Evolutionary conservation across 2,888 invertebrate genomes (phyloP).

Genomic region (Troides aeacus): DNA sequence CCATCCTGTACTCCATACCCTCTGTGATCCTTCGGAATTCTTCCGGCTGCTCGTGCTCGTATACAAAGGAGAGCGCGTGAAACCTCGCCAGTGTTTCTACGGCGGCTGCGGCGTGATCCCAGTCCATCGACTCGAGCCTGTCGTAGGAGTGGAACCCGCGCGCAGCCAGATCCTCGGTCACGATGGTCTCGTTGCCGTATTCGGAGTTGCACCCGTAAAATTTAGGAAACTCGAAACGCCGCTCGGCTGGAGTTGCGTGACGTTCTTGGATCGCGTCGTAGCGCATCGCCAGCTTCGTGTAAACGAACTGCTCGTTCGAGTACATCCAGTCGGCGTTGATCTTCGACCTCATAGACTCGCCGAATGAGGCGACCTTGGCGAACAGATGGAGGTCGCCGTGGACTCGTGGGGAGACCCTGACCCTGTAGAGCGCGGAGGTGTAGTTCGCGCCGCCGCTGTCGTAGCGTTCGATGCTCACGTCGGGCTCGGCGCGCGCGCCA

Average conservation of each 20-base stretch:
- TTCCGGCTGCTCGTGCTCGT: conserved; percentile 44
- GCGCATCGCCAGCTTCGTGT: conserved; percentile 43
- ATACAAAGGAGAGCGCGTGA: conserved; percentile 62
- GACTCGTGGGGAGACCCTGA: conserved; percentile 8
- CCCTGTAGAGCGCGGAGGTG: conserved; percentile 27
- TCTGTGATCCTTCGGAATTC: conserved; percentile 43
- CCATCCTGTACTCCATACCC: conserved; percentile 34
- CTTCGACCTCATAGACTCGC: conserved; percentile 42
- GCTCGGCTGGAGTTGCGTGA: conserved; percentile 40
- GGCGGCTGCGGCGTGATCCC: conserved; percentile 52
- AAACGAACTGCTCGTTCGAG: conserved; percentile 48
- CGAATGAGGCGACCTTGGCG: conserved; percentile 51
- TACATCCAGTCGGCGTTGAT: conserved; percentile 41
- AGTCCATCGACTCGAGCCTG: conserved; percentile 51
- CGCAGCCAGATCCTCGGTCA: conserved; percentile 54
- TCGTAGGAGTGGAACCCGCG: conserved; percentile 50
- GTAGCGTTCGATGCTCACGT: conserved; percentile 41
- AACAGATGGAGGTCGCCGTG: conserved; percentile 44
- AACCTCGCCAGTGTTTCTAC: conserved; percentile 56
- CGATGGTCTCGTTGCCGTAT: conserved; percentile 47
- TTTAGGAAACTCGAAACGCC: conserved; percentile 46
- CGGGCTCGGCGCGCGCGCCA: conserved; percentile 19
- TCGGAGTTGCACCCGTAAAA: conserved; percentile 47
- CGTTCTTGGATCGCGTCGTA: conserved; percentile 47
- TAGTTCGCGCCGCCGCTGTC: conserved; percentile 37